Evolutionary conservation across 2,888 invertebrate species (phyloP).

Genomic region (Conops quadrifasciatus): DNA sequence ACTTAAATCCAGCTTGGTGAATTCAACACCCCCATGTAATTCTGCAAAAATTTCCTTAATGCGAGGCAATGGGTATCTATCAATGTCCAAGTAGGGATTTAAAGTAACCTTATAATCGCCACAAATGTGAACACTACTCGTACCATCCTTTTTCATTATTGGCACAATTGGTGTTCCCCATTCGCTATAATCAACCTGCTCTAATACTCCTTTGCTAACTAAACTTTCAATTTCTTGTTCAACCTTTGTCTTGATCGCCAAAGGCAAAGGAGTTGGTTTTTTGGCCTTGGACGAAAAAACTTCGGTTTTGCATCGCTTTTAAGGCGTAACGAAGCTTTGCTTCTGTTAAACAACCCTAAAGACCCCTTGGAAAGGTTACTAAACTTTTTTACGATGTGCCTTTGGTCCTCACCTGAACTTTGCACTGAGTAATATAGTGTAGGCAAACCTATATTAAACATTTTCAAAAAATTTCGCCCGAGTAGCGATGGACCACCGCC

Average conservation of each 20-base stretch:
- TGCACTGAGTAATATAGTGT: background rate
- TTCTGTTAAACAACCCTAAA: conserved; percentile 31
- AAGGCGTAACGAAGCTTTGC: conserved; percentile 29
- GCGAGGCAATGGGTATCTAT: conserved; percentile 46
- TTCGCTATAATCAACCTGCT: conserved; percentile 39
- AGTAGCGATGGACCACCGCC: conserved; percentile 32
- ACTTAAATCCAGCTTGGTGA: conserved; percentile 49
- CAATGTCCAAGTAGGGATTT: conserved; percentile 44
- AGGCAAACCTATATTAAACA: conserved; percentile 13
- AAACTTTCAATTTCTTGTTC: conserved; percentile 36
- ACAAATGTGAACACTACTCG: conserved; percentile 25
- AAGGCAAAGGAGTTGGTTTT: conserved; percentile 34
- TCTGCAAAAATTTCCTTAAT: conserved; percentile 48
- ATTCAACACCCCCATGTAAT: conserved; percentile 30
- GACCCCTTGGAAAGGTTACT: conserved; percentile 28
- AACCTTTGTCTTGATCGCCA: conserved; percentile 36
- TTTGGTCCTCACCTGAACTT: background rate
- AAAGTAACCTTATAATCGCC: conserved; percentile 42
- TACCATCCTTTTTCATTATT: conserved; percentile 54
- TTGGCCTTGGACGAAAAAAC: too few species aligned
- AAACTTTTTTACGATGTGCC: conserved; percentile 7
- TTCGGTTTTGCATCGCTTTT: conserved; percentile 29
- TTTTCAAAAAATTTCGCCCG: conserved; percentile 31
- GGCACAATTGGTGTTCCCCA: conserved; percentile 59
- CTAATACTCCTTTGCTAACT: conserved; percentile 34